Evolutionary conservation across 1,140 invertebrate genomes (phyloP).

Genomic region (Hermetia illucens): DNA sequence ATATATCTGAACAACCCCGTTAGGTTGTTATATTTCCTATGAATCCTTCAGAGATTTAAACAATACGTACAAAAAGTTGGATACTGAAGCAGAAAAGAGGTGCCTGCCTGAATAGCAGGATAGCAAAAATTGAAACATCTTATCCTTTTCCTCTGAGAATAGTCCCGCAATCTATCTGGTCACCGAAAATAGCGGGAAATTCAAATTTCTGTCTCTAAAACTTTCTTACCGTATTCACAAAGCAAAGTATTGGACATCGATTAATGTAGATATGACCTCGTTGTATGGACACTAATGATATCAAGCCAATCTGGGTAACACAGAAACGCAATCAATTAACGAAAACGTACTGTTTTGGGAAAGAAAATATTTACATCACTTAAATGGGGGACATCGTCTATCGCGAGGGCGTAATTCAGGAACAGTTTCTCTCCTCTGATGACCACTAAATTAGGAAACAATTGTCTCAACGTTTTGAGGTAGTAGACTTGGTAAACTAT

Average conservation of each 20-base stretch:
- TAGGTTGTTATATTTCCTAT: no score
- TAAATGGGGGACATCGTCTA: conserved; percentile 27
- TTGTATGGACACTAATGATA: conserved; percentile 20
- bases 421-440: conserved; percentile 82
- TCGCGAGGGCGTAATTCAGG: conserved; percentile 77
- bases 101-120: no score
- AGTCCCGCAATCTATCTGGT: no score
- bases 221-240: conserved; percentile 15
- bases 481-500: conserved; percentile 52
- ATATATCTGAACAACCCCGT: no score
- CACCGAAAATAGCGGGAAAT: no score
- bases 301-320: conserved; percentile 17
- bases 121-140: no score
- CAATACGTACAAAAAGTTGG: no score
- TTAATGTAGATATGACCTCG: conserved; percentile 22
- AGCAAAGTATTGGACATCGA: conserved; percentile 17
- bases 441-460: conserved; percentile 89
- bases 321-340: neutral
- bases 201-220: no score
- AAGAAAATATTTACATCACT: conserved; percentile 11
- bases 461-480: conserved; percentile 55
- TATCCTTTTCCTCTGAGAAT: no score
- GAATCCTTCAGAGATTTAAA: no score
- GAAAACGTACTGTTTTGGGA: no score
- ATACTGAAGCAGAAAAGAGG: no score